phyloP scores from a whole-genome alignment of 2,113 vertebrate species.

The Carlito syrichta region DNA sequence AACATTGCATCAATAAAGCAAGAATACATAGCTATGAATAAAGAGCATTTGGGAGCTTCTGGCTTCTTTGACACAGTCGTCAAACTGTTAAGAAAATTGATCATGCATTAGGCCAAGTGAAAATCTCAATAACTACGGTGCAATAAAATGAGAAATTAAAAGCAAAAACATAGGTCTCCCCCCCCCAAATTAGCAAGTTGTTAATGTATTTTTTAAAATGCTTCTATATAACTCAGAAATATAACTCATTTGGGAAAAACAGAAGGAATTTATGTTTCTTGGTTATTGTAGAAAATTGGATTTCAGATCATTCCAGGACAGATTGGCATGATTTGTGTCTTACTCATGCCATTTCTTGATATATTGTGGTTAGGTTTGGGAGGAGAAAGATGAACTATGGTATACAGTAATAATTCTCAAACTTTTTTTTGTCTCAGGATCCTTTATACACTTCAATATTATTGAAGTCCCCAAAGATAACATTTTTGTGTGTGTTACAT shows the following conservation, averaged over 20 bases:
- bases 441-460: background rate
- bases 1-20: background rate
- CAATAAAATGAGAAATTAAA: background rate
- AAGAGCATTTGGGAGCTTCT: background rate
- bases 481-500: background rate
- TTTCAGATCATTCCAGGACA: background rate
- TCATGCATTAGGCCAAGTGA: background rate
- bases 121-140: background rate
- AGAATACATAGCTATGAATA: background rate
- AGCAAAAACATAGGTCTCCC: background rate
- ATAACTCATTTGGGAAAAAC: background rate
- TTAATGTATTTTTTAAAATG: background rate
- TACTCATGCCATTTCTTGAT: background rate
- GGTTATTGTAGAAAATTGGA: background rate
- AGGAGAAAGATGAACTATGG: background rate
- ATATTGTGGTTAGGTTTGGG: background rate
- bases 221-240: background rate
- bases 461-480: background rate
- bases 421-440: background rate
- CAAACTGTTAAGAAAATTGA: background rate
- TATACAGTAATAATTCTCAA: no score
- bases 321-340: background rate
- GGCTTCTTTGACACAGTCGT: background rate
- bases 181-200: background rate
- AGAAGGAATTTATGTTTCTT: background rate